Evolutionary conservation across 1,140 invertebrate genomes (phyloP).

Genomic region (Dreissena rostriformis): DNA sequence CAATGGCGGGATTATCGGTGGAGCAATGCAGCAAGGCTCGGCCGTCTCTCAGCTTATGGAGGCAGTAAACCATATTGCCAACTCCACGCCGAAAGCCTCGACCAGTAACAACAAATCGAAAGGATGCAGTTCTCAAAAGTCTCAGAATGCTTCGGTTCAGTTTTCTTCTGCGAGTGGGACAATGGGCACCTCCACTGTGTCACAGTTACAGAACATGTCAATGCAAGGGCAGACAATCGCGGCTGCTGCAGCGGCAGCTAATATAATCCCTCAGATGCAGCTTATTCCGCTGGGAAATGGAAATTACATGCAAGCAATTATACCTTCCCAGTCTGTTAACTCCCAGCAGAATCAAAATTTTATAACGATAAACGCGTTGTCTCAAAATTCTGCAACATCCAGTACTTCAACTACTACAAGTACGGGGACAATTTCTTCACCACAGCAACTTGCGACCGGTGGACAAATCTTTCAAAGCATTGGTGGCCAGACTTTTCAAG

Average conservation of each 20-base stretch:
- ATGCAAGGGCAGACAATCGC: conserved; percentile 56
- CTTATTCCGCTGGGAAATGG: conserved; percentile 49
- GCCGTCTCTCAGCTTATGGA: conserved; percentile 27
- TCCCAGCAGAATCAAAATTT: conserved; percentile 14
- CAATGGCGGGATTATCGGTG: not conserved
- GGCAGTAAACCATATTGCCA: conserved; percentile 16
- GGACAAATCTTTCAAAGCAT: conserved; percentile 11
- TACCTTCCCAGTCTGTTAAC: conserved; percentile 24
- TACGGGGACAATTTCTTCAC: conserved; percentile 29
- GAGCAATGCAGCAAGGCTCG: conserved; percentile 9
- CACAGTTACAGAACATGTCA: conserved; percentile 42
- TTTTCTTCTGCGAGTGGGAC: not conserved
- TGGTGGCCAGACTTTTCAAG: not conserved
- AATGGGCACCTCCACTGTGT: conserved; percentile 6
- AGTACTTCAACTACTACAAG: conserved; percentile 34
- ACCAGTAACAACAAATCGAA: not conserved
- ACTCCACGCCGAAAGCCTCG: conserved; percentile 16
- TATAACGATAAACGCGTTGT: conserved; percentile 14
- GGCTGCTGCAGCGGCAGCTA: conserved; percentile 53
- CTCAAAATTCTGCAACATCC: conserved; percentile 17
- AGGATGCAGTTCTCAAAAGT: too few species aligned
- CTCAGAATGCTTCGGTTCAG: not conserved
- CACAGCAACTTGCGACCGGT: conserved; percentile 21
- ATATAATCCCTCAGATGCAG: conserved; percentile 55
- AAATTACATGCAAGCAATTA: conserved; percentile 38